phyloP scores from a whole-genome alignment of 2,797 vertebrate species.

The Sebastes alutus region DNA sequence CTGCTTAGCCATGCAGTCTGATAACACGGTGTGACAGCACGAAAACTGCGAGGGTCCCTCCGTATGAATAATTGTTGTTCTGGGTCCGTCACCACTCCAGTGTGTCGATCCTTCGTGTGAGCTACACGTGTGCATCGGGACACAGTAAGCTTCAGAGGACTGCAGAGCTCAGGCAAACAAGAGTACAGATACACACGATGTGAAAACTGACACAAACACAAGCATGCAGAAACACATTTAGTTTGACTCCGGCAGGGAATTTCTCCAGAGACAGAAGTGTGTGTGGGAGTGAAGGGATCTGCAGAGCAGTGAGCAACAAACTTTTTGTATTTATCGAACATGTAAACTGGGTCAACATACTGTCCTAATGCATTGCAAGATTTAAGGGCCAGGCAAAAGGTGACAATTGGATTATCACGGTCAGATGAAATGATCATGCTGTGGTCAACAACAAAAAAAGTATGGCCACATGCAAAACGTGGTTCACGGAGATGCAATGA shows the following conservation, averaged over 20 bases:
- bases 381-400: neutral
- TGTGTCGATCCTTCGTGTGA: slow-evolving; percentile 23
- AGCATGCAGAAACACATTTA: slow-evolving; percentile 24
- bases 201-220: slow-evolving; percentile 16
- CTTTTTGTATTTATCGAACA: slow-evolving; percentile 6
- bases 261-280: slow-evolving; percentile 52
- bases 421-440: neutral
- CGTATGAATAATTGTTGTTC: slow-evolving; percentile 58
- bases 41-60: slow-evolving; percentile 30
- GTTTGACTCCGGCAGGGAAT: slow-evolving; percentile 27
- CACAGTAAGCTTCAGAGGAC: slow-evolving; percentile 14
- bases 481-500: neutral
- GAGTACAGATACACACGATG: neutral
- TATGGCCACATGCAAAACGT: neutral
- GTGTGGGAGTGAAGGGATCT: slow-evolving; percentile 52
- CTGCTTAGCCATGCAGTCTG: slow-evolving; percentile 15
- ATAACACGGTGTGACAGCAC: slow-evolving; percentile 40
- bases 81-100: slow-evolving; percentile 19
- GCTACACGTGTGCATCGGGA: slow-evolving; percentile 39
- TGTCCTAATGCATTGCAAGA: neutral
- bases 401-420: neutral
- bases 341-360: neutral
- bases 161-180: slow-evolving; percentile 16
- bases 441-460: neutral
- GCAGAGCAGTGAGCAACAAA: slow-evolving; percentile 15